These are phyloP conservation scores for Otis tarda DNA, from an alignment of 2,113 vertebrate genomes.

Conservation along the genomic window DNA sequence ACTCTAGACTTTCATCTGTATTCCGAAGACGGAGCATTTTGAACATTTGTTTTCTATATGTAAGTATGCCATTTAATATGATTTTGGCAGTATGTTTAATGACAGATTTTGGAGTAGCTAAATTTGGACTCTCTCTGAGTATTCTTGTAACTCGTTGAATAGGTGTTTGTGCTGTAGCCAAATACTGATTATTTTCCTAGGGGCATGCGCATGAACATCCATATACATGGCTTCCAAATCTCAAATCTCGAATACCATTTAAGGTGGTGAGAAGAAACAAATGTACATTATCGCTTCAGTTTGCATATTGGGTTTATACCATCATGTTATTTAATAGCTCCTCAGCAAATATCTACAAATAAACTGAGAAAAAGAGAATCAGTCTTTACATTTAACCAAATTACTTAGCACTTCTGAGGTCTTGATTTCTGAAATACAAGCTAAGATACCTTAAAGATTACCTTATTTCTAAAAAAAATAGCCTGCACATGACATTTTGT, in stretches of 20 bases:
- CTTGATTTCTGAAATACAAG: neutral
- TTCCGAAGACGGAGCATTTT: neutral
- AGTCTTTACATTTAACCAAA: neutral
- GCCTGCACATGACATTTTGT: neutral
- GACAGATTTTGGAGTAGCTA: constrained; percentile 62
- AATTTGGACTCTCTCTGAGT: constrained; percentile 56
- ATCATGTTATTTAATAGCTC: neutral
- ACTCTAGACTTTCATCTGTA: constrained; percentile 15
- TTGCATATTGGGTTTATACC: neutral
- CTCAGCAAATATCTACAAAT: neutral
- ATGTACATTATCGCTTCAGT: neutral
- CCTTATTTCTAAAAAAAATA: neutral
- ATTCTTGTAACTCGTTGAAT: constrained; percentile 49
- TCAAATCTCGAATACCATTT: neutral
- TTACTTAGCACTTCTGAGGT: neutral
- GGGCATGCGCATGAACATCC: neutral
- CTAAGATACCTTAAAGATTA: neutral
- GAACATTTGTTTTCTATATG: constrained; percentile 45
- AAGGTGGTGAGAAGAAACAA: neutral
- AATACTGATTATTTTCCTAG: constrained; percentile 32
- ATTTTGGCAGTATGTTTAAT: constrained; percentile 61
- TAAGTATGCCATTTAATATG: constrained; percentile 49
- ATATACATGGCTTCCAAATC: neutral
- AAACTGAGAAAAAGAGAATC: neutral
- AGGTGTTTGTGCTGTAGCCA: constrained; percentile 55